Evolutionary conservation across 2,797 vertebrate genomes (phyloP), one percentile per base, ranked within the genome.

Genomic region (Channallabes apus): DNA sequence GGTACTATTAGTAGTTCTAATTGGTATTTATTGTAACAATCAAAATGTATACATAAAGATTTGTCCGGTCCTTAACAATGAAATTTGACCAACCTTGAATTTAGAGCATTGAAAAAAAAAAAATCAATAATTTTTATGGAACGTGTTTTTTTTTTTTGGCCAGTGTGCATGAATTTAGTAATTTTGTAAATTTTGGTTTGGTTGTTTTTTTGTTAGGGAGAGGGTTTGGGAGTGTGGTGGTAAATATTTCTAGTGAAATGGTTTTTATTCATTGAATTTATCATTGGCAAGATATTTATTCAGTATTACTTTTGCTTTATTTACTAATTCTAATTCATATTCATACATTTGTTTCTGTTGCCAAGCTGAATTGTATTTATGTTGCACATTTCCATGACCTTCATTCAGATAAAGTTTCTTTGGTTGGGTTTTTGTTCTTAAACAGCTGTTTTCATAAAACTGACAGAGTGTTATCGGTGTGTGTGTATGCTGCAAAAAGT

Each of bases 291-390:
- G 41, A 41, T 62, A 64, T 64, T 64, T 46, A 65, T 64, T 65
- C 51, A 35, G 54, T 69, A 58, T 85, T 82, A 58, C 29, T 58
- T 78, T 61, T 38, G 58, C 58, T 76, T 58, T 35, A n/a, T n/a
- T 14, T 8, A 35, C 18, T 14, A 11, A 12, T 18, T 58, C 18
- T 12, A 32, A 20, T 41, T 41, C 27, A 14, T 32, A 6, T 14
- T 58, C 17, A 3, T 51, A 4, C 38, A 41, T 41, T 41, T 41
- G 38, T 41, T 32, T 58, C 73, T 58, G 54, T 76, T 58, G 27
- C 18, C 5, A 20, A 32, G 18, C 27, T 29, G 32, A 77, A 58
- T 32, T 20, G 7, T 29, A 20, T 51, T 73, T 29, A 27, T 46
- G 20, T 73, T 73, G 6, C 24, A 51, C 14, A 35, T 69, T 38